Base-by-base conservation (phyloP, 2,888 invertebrate genomes). In the Tubiluchus corallicola region DNA sequence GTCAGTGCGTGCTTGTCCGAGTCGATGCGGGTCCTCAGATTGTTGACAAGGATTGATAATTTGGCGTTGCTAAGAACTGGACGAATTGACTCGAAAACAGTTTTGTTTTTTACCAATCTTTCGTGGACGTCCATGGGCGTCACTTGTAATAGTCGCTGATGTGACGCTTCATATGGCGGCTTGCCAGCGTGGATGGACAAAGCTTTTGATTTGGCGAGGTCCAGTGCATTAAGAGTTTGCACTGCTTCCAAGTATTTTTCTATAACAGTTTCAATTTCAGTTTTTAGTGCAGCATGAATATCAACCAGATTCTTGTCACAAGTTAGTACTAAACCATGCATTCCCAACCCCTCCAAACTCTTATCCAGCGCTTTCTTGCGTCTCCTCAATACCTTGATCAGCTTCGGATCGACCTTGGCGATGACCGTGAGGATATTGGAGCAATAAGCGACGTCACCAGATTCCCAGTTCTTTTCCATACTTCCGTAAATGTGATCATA, bases 291-390 rank as follows among this genome's bases (percentile, higher is more conserved):
- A 46, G 55, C 56, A 41, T 57, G 57, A 13, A 59, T 48, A 37
- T 52, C 53, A 54, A 82, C 76, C 15, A 66, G 54, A 5, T 59
- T 54, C 9, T 70, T 68, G 50, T 70, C 69, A 2, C 67, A 65
- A 5, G 71, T 71, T 2, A 72, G 68, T 1, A 75, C 73, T 50
- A 88, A 68, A 0, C 90, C 88, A 57, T 90, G 88, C 41, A 83
- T 79, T 4, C 87, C 48, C 49, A 88, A 70, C 68, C 82, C 85
- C 64, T 85, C 82, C 2, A 88, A 77, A 16, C 87, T 84, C 53
- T 79, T 76, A 61, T 85, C 83, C 37, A 87, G 66, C 47, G 79
- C 75, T 52, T 78, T 70, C 49, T 79, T 73, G 43, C 78, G 71
- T 15, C 74, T 70, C 20, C 76, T 71, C 15, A 88, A 65, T 1